Base-by-base conservation (phyloP, 2,797 vertebrate species). In the Alauda arvensis region DNA sequence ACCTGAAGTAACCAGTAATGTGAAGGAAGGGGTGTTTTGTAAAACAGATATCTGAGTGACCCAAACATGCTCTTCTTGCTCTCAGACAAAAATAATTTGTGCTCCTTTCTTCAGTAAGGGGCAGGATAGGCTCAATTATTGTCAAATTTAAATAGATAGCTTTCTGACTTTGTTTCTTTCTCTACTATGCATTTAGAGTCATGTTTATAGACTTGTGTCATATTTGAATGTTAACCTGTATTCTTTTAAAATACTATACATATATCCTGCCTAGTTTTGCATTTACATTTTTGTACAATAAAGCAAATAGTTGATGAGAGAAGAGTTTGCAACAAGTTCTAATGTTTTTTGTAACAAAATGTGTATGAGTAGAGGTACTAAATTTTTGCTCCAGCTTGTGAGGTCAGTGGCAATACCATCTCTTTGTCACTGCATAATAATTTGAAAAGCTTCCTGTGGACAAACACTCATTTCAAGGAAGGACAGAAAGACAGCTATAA, bases 401-500 rank as follows among this genome's bases (percentile, higher is more conserved):
- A 76, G 48, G 71, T 86, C 48, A 59, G 10, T 57, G 52, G 63
- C 43, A 92, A 45, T 45, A 76, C 39, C 77, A 66, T 31, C 45
- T 55, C 26, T 55, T 24, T 79, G 23, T 63, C 19, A 56, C 19
- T 53, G 49, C 16, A 57, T 59, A 77, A 67, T 20, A 11, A 52
- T 77, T 89, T 89, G 57, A 51, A n/a, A 77, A 77, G 14, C 49
- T 85, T 85, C 83, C 67, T 63, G 29, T 9, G 68, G 55, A 83
- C 46, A 87, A 16, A 70, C 14, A 12, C 25, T 82, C 14, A 45
- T 62, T 70, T 18, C 16, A 63, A 77, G 33, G 56, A 76, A 84
- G 51, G 45, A 52, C 61, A 87, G 89, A 78, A 83, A 55, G 40
- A 78, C 9, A 52, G 26, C 51, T 85, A 51, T 57, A 77, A 90